Base-by-base conservation (phyloP, 2,113 vertebrate species). In the Gobio gobio region DNA sequence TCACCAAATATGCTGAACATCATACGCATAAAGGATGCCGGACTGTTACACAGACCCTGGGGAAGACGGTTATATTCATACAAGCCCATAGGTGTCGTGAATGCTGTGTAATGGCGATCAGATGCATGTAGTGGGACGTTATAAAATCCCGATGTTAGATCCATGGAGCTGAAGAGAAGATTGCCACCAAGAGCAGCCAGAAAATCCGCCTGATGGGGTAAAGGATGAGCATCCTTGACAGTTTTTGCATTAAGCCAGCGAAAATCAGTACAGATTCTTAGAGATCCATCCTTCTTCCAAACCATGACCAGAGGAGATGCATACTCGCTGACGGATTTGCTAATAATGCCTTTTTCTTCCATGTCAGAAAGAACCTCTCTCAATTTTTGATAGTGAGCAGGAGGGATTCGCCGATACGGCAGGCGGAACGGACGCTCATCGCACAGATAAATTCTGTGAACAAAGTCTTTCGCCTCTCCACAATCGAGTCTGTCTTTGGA, bases 401-500 rank as follows among this genome's bases (percentile, higher is more conserved):
- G 63, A 64, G 63, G 24, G 12, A 64, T 64, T 33, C 12, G 63
- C 4, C 10, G 14, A 20, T 82, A 68, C 3, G 63, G 45, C 2
- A 82, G 24, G 3, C 63, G 16, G 16, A 82, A 68, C 3, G 16
- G 63, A 43, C 24, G 4, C 1, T 83, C 18, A 7, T 83, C 66
- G 51, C 5, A 22, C 5, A 7, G 8, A 43, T 43, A 6, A 8
- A 43, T 43, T 1, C 40, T 7, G 40, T 43, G 40, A 1, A 8
- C 9, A 73, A n/a, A n/a, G 2, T 36, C 64, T 68, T 22, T 72
- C 6, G 29, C 64, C 24, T 82, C 16, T 13, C 80, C 80, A 86
- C 88, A 89, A 29, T 88, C 58, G 22, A 89, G 22, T 20, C 14
- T 8, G 66, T 84, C 75, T 18, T 33, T 76, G 10, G 79, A 84